Evolutionary conservation across 2,888 invertebrate genomes (phyloP), one percentile per base, ranked within the genome.

Genomic region (Leptinotarsa haldemani): DNA sequence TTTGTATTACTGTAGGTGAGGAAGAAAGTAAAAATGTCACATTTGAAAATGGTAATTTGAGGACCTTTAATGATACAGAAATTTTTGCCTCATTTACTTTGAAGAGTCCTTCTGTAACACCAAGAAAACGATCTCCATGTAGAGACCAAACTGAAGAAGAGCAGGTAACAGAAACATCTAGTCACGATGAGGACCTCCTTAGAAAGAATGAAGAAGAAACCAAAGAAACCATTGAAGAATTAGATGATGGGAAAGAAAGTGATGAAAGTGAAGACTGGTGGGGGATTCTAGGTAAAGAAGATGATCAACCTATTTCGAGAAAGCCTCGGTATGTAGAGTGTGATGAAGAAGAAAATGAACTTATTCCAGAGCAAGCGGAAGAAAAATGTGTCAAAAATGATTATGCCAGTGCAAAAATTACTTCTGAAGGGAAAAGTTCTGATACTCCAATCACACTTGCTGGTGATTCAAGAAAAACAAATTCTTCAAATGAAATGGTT

Each of bases 221-320:
- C 16, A 64, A 69, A 30, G 70, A 68, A 48, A 52, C 25, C 47
- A 20, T 53, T n/a, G 47, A 73, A 16, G 67, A 25, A 18, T 56
- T 58, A 40, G 76, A 73, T 52, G 74, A 77, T 22, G 80, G 70
- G 9, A 79, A 77, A 25, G 78, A 80, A 64, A 77, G 83, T 81
- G 79, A 86, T 82, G 82, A 80, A 80, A 83, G 80, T 73, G 80
- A 82, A 71, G 82, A 82, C 65, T 83, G 82, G 81, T 82, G 83
- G 83, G 80, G 81, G 18, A 77, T 82, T 69, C 69, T 84, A 69
- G 78, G 80, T 48, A 80, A 82, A 75, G 80, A 78, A 18, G 79
- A 79, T 22, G 79, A 79, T 70, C 56, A 67, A 58, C 70, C 72
- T 30, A 71, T 69, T 40, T 15, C 58, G 30, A 73, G 13, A 58